Evolutionary conservation across 2,113 vertebrate species (phyloP).

Genomic region (Dipodomys stephensi): DNA sequence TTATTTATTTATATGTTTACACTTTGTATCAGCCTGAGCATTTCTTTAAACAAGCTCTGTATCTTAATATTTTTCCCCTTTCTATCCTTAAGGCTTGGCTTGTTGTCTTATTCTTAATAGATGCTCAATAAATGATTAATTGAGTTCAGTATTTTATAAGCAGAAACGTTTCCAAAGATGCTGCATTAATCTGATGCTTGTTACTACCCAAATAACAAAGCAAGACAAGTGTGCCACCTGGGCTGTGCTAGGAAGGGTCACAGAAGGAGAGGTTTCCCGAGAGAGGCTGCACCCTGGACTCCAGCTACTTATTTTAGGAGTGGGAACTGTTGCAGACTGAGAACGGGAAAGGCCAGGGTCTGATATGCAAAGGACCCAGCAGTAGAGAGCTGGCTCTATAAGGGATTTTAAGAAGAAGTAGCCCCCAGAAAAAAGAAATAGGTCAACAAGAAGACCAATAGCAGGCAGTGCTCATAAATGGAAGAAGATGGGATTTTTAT

Average conservation of each 20-base stretch:
- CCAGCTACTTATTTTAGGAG: not conserved
- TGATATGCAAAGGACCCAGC: not conserved
- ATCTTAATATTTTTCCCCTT: constrained; percentile 5
- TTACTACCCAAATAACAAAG: constrained; percentile 3
- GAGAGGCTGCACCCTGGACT: not conserved
- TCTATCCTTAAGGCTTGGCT: constrained; percentile 29
- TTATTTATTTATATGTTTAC: constrained; percentile 63
- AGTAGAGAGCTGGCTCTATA: not conserved
- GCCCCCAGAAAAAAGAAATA: not conserved
- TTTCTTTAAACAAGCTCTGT: constrained; percentile 25
- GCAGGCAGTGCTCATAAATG: not conserved
- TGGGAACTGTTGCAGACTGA: constrained; percentile 14
- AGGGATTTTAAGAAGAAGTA: not conserved
- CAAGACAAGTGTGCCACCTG: not conserved
- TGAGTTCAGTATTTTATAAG: constrained; percentile 4
- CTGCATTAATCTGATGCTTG: constrained; percentile 33
- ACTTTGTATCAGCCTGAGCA: not conserved
- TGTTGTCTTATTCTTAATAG: constrained; percentile 38
- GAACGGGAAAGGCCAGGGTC: not conserved
- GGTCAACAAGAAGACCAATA: not conserved
- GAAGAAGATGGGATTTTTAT: not conserved
- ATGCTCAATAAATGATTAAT: constrained; percentile 57
- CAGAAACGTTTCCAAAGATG: constrained; percentile 21
- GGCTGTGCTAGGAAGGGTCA: not conserved
- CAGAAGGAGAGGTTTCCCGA: not conserved